Base-by-base conservation (phyloP, 1,140 invertebrate species). In the Rhopalosiphum padi region DNA sequence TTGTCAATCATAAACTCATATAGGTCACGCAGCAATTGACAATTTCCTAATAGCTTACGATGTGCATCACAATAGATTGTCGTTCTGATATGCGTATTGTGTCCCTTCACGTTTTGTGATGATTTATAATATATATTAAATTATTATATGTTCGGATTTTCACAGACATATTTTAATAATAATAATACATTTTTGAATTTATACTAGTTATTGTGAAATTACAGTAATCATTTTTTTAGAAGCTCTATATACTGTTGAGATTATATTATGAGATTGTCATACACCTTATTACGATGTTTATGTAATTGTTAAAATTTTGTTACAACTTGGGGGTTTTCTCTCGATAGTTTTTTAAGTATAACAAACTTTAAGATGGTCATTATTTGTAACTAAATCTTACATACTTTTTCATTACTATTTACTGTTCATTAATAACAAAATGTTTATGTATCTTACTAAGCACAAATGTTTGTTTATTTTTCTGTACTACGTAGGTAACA, bases 291-390 rank as follows among this genome's bases (percentile, higher is more conserved):
- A 11, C 9, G 9, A 68, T 68, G 0, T 55, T 25, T 55, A 55
- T 55, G 7, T 55, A 25, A 55, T 55, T 23, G 25, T 55, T 51
- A 18, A 51, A 51, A 51, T 51, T 68, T 25, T n/a, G 30, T 15
- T 15, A n/a, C 9, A n/a, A n/a, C 11, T 4, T n/a, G 30, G 1
- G 4, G n/a, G 60, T n/a, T 68, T 11, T 0, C 8, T 5, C 0
- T 30, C 11, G 15, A 60, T 9, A 11, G 30, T 30, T 9, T 60
- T 55, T 55, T 6, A 60, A 25, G 18, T 60, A 30, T 11, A 30
- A 60, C 25, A 11, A 2, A 30, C 2, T 60, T 30, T 60, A 30
- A 60, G 1, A 60, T 30, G 25, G 8, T 11, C 5, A 60, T 9
- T 60, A 68, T n/a, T 68, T 68, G 30, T 11, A 30, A n/a, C 30